These are phyloP conservation scores for Drosophila meridiana DNA, from an alignment of 2,888 invertebrate species.

Conservation along the genomic window DNA sequence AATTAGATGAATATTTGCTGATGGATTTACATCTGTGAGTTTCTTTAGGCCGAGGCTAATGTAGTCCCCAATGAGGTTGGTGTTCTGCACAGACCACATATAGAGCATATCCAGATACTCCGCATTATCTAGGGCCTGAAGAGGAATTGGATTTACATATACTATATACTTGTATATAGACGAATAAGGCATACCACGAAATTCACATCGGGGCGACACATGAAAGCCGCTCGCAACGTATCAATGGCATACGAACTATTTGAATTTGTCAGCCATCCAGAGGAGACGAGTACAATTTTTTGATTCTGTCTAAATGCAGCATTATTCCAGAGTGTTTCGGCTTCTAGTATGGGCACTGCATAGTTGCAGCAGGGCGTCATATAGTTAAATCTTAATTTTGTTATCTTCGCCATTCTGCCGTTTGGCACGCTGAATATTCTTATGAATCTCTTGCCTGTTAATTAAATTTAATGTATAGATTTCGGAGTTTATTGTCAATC, in stretches of 20 bases:
- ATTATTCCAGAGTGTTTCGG: conserved; percentile 74
- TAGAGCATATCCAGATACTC: conserved; percentile 80
- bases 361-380: conserved; percentile 74
- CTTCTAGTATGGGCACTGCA: conserved; percentile 72
- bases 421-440: neutral
- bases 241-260: conserved; percentile 63
- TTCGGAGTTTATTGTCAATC: neutral
- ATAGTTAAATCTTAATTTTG: conserved; percentile 75
- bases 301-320: conserved; percentile 67
- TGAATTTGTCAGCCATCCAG: conserved; percentile 82
- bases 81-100: conserved; percentile 82
- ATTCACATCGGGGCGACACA: conserved; percentile 79
- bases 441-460: neutral
- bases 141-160: neutral
- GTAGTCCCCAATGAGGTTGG: conserved; percentile 76
- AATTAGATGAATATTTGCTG: conserved; percentile 78
- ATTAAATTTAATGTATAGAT: neutral
- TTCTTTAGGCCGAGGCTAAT: conserved; percentile 70
- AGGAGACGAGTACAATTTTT: conserved; percentile 79
- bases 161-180: neutral
- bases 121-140: conserved; percentile 76
- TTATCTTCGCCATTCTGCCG: conserved; percentile 70
- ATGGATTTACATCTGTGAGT: conserved; percentile 63
- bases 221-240: conserved; percentile 74
- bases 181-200: conserved; percentile 73